Conservation (phyloP, 2,888 invertebrate genomes). For the Scaeva pyrastri region DNA sequence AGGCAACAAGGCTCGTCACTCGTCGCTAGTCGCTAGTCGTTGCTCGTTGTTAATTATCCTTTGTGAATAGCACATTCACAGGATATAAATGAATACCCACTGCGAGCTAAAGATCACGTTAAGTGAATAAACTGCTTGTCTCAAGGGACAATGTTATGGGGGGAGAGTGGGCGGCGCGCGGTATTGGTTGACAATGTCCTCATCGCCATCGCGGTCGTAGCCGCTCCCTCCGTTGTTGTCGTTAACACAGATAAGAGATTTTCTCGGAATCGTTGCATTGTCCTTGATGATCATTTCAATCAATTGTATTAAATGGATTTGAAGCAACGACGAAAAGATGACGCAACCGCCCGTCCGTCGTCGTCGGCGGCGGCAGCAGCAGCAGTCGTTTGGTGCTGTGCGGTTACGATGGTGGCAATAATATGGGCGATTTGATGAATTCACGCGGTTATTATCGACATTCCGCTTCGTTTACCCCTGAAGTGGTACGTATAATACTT, state of each 20-base stretch:
- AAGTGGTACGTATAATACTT: slow-evolving; percentile 23
- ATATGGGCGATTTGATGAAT: slow-evolving; percentile 16
- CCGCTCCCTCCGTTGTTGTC: background rate
- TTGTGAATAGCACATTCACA: slow-evolving; percentile 11
- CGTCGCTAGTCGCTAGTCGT: background rate
- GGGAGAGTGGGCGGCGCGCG: too few species aligned
- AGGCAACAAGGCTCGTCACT: background rate
- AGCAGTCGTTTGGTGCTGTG: too few species aligned
- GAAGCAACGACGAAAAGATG: background rate
- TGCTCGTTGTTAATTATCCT: slow-evolving; percentile 30
- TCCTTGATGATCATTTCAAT: slow-evolving; percentile 41
- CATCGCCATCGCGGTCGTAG: background rate
- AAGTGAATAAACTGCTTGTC: slow-evolving; percentile 23
- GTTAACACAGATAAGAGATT: background rate
- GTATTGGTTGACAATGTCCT: background rate
- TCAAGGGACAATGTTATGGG: background rate
- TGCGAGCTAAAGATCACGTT: slow-evolving; percentile 27
- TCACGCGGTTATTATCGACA: slow-evolving; percentile 43
- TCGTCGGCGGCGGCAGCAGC: background rate
- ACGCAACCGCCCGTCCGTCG: background rate
- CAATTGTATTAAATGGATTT: slow-evolving; percentile 44
- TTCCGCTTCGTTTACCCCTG: slow-evolving; percentile 40
- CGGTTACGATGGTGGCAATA: background rate
- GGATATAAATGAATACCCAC: slow-evolving; percentile 23
- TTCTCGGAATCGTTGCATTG: background rate